Conservation (phyloP, 2,113 vertebrate species). For the Suricata suricatta region DNA sequence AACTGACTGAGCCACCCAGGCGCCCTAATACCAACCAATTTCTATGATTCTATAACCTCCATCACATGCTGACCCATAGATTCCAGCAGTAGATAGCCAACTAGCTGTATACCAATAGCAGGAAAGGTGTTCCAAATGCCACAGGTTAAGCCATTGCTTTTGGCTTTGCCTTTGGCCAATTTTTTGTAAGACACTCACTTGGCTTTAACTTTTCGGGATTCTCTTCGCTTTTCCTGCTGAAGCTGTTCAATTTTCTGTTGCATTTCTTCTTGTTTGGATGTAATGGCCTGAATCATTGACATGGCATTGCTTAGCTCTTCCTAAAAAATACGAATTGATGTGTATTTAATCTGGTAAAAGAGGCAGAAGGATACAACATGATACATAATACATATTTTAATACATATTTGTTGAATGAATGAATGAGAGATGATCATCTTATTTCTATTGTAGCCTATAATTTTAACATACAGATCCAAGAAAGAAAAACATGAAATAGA, state of each 20-base stretch:
- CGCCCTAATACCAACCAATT: not conserved
- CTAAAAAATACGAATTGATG: constrained; percentile 81
- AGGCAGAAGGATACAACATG: not conserved
- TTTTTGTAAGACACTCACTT: constrained; percentile 84
- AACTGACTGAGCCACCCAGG: too few relatives aligned
- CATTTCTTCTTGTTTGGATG: constrained; percentile 92
- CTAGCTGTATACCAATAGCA: too few relatives aligned
- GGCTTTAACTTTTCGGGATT: constrained; percentile 89
- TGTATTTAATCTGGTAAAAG: not conserved
- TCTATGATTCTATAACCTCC: not conserved
- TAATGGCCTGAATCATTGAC: constrained; percentile 93
- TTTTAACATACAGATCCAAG: constrained; percentile 31
- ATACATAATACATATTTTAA: not conserved
- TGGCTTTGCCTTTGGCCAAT: not conserved
- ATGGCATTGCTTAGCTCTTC: constrained; percentile 93
- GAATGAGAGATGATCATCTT: not conserved
- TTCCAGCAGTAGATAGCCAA: not conserved
- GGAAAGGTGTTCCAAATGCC: not conserved
- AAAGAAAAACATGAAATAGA: not conserved
- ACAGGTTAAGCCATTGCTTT: not conserved
- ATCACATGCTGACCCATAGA: not conserved
- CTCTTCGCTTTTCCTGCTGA: constrained; percentile 88
- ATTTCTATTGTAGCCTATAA: not conserved
- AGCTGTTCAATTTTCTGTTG: constrained; percentile 92
- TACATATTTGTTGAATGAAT: not conserved